phyloP scores from a whole-genome alignment of 2,888 invertebrate species.

The Invenusta paracnida region DNA sequence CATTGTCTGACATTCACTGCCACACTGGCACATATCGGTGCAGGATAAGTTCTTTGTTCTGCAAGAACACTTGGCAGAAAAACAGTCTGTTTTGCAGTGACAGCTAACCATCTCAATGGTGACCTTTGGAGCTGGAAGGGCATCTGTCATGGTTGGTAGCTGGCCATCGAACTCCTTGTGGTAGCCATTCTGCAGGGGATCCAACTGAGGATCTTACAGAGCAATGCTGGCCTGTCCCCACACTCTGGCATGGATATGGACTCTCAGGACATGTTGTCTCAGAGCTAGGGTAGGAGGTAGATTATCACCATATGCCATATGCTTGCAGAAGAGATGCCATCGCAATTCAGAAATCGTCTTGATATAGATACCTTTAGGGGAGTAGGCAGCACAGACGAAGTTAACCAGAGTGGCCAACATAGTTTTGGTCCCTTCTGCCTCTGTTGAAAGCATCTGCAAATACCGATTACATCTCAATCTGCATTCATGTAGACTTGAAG shows the following conservation, averaged over 20 bases:
- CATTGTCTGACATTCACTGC: background rate
- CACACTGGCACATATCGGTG: slow-evolving; percentile 38
- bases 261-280: background rate
- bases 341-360: slow-evolving; percentile 32
- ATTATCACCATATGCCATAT: background rate
- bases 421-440: too few relatives aligned
- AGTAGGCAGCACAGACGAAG: slow-evolving; percentile 1
- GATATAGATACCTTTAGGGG: slow-evolving; percentile 16
- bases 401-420: too few relatives aligned
- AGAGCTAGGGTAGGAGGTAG: slow-evolving; percentile 36
- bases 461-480: too few relatives aligned
- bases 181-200: slow-evolving; percentile 35
- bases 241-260: slow-evolving; percentile 32
- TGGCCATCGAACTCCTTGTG: slow-evolving; percentile 31
- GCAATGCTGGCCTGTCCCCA: background rate
- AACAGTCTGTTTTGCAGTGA: slow-evolving; percentile 36
- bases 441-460: too few relatives aligned
- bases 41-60: slow-evolving; percentile 35
- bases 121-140: slow-evolving; percentile 38
- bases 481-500: too few relatives aligned
- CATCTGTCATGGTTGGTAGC: slow-evolving; percentile 30
- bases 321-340: slow-evolving; percentile 38
- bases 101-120: slow-evolving; percentile 39
- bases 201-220: background rate
- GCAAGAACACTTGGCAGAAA: slow-evolving; percentile 31